Base-by-base conservation (phyloP, 2,888 invertebrate species). In the Pristionchus exspectatus region DNA sequence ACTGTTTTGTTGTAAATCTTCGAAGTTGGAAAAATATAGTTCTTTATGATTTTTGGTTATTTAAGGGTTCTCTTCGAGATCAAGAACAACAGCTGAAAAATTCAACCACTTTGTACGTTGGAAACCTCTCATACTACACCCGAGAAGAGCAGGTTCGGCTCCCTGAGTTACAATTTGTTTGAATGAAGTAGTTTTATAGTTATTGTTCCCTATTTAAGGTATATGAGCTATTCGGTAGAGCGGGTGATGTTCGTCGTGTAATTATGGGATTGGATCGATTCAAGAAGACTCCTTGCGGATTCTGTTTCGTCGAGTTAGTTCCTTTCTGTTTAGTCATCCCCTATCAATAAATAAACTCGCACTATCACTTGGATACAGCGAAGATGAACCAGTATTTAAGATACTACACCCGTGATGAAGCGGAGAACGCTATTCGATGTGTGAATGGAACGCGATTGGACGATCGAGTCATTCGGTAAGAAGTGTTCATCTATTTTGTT, bases 231-330 rank as follows among this genome's bases (percentile, higher is more conserved):
- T 99, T 99, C 96, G 97, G 97, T 54, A 97, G 97, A 95, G 98
- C 98, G 95, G 99, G 99, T 0, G 99, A 99, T 95, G 97, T 99
- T 66, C 97, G 98, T 91, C 95, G 96, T 90, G 97, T 99, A 81
- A 97, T 99, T 74, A 99, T 99, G 98, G 99, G 99, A 0, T 96
- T 99, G 92, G 99, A 99, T 95, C 98, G 98, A 95, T 98, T 97
- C 95, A 98, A 97, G 95, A 99, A 98, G 95, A 99, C 99, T 0
- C 99, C 99, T 0, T 99, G 99, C 96, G 99, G 99, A 2, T 99
- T 99, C 95, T 99, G 99, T 95, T 99, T 99, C 96, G 97, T 99
- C 3, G 99, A 99, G 96, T 99, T 95, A 92, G 94, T 90, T 90
- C 14, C 54, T 74, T 69, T 59, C 5, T 59, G 59, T 12, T 24